A percentile compares a stretch with the other conserved stretches of the same genome.
phyloP scores from a whole-genome alignment of 2,888 invertebrate genomes.

The Drosophila buzzatii region DNA sequence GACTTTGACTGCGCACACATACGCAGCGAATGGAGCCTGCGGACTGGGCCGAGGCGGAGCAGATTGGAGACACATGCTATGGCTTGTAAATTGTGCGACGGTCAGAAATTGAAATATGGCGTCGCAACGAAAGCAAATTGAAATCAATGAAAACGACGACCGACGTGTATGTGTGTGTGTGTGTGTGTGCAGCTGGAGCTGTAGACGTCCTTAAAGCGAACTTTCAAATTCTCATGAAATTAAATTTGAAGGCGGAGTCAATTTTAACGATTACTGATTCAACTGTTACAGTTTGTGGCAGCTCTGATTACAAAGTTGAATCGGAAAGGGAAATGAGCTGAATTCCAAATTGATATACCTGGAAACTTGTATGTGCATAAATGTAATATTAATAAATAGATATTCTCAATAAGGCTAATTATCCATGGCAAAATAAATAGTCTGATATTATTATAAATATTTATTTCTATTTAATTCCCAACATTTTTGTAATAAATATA shows the following conservation, averaged over 20 bases:
- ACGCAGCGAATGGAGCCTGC: slow-evolving; percentile 4
- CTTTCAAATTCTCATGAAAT: slow-evolving; percentile 22
- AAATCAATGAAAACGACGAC: slow-evolving; percentile 72
- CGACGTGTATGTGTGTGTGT: slow-evolving; percentile 18
- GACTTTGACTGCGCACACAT: slow-evolving; percentile 32
- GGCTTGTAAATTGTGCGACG: slow-evolving; percentile 75
- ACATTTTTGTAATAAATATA: too few species aligned
- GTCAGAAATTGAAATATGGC: slow-evolving; percentile 79
- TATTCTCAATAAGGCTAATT: too few species aligned
- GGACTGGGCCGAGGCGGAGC: slow-evolving; percentile 1
- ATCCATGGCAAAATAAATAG: too few species aligned
- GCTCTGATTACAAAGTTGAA: neutral
- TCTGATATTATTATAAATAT: too few species aligned
- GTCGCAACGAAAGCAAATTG: slow-evolving; percentile 74
- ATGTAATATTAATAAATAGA: too few species aligned
- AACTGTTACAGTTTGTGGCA: slow-evolving; percentile 6
- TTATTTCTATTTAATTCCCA: too few species aligned
- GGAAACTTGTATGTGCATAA: too few species aligned
- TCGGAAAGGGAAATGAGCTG: neutral
- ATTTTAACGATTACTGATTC: slow-evolving; percentile 7
- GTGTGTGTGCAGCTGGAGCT: slow-evolving; percentile 21
- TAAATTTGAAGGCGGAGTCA: slow-evolving; percentile 27
- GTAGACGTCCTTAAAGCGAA: slow-evolving; percentile 37
- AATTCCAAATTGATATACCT: too few species aligned
- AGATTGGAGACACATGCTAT: slow-evolving; percentile 71